phyloP scores from a whole-genome alignment of 2,888 invertebrate species.

The Hypselothyrea guttata region DNA sequence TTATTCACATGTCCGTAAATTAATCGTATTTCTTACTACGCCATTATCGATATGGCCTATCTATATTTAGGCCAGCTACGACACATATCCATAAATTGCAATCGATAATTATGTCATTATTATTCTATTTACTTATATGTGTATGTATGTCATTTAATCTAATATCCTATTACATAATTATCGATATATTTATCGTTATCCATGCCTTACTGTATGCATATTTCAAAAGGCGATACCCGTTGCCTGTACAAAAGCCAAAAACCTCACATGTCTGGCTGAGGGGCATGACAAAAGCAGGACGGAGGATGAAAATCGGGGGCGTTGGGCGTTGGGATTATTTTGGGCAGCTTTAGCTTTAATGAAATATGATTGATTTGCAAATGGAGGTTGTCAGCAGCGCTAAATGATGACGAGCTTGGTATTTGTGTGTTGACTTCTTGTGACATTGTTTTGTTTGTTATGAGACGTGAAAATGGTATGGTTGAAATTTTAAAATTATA shows the following conservation, averaged over 20 bases:
- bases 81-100: neutral
- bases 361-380: slow-evolving; percentile 74
- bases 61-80: no score
- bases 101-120: no score
- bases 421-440: slow-evolving; percentile 6
- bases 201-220: slow-evolving; percentile 26
- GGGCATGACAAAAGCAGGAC: no score
- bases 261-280: no score
- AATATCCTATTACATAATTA: neutral
- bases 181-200: neutral
- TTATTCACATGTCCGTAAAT: no score
- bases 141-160: neutral
- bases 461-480: neutral
- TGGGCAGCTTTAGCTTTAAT: slow-evolving; percentile 54
- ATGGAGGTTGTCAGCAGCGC: slow-evolving; percentile 43
- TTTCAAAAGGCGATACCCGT: slow-evolving; percentile 43
- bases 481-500: neutral
- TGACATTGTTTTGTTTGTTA: slow-evolving; percentile 4
- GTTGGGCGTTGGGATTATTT: slow-evolving; percentile 25
- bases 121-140: no score
- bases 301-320: slow-evolving; percentile 2
- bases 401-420: slow-evolving; percentile 43
- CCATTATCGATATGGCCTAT: no score
- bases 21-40: no score
- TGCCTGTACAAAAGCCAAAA: slow-evolving; percentile 19